These are phyloP conservation scores for Elachura formosa DNA, from an alignment of 2,113 vertebrate species.

Conservation along the genomic window DNA sequence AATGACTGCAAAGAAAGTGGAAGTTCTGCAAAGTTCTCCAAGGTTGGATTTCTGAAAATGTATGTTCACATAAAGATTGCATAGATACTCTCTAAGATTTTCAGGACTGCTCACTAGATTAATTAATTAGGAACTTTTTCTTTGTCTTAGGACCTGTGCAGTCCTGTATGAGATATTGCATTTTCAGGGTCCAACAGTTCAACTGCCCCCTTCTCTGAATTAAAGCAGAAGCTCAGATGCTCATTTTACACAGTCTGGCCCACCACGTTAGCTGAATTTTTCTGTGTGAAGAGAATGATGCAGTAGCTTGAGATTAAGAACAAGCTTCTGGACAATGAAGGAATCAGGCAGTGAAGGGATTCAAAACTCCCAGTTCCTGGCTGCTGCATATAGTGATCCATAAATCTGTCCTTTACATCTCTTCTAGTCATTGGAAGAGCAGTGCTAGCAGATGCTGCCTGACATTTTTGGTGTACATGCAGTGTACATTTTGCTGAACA, in stretches of 20 bases:
- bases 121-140: not conserved
- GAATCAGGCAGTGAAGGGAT: not conserved
- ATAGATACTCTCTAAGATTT: not conserved
- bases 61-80: not conserved
- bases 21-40: not conserved
- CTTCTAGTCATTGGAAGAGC: not conserved
- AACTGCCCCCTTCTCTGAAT: not conserved
- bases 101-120: not conserved
- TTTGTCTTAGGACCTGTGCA: not conserved
- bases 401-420: not conserved
- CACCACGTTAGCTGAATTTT: not conserved
- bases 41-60: not conserved
- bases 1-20: not conserved
- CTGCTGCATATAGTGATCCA: not conserved
- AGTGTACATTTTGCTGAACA: not conserved
- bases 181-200: not conserved
- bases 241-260: not conserved
- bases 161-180: not conserved
- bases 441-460: not conserved
- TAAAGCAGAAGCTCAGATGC: not conserved
- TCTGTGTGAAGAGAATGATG: not conserved
- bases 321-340: not conserved
- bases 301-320: not conserved
- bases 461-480: not conserved
- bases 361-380: not conserved